A percentile compares a stretch with the other conserved stretches of the same genome.
phyloP scores from a whole-genome alignment of 2,113 vertebrate genomes.

The Physeter macrocephalus region DNA sequence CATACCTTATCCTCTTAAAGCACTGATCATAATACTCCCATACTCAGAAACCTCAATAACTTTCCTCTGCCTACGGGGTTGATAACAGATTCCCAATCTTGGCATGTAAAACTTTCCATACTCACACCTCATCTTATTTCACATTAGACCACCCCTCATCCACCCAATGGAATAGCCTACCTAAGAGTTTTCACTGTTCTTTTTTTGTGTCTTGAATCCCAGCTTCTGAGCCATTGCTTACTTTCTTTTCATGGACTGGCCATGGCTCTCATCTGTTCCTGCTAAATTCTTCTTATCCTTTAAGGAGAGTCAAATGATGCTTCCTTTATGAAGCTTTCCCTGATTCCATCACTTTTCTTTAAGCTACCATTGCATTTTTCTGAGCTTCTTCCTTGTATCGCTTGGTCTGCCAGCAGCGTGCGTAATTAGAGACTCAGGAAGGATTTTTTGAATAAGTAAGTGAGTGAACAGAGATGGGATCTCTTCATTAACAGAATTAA shows the following conservation, averaged over 20 bases:
- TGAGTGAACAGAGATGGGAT: not conserved
- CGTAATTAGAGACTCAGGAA: not conserved
- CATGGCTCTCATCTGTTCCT: not conserved
- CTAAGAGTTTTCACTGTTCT: not conserved
- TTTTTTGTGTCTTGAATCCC: not conserved
- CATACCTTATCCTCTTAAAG: not conserved
- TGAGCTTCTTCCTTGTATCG: not conserved
- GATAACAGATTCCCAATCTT: not conserved
- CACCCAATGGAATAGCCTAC: not conserved
- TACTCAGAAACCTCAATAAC: not conserved
- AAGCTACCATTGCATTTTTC: not conserved
- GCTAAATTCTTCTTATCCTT: not conserved
- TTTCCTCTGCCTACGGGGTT: not conserved
- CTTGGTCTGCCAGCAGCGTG: not conserved
- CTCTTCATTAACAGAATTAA: not conserved
- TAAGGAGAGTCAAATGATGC: not conserved
- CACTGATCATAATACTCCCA: not conserved
- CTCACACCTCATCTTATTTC: not conserved
- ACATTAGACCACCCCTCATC: not conserved
- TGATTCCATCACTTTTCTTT: not conserved
- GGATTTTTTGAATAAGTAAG: not conserved
- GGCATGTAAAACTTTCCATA: not conserved
- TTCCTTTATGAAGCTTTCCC: not conserved
- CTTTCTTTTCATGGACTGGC: not conserved
- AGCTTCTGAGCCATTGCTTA: not conserved